Conservation (phyloP, 2,113 vertebrate genomes). For the Cyanistes caeruleus region DNA sequence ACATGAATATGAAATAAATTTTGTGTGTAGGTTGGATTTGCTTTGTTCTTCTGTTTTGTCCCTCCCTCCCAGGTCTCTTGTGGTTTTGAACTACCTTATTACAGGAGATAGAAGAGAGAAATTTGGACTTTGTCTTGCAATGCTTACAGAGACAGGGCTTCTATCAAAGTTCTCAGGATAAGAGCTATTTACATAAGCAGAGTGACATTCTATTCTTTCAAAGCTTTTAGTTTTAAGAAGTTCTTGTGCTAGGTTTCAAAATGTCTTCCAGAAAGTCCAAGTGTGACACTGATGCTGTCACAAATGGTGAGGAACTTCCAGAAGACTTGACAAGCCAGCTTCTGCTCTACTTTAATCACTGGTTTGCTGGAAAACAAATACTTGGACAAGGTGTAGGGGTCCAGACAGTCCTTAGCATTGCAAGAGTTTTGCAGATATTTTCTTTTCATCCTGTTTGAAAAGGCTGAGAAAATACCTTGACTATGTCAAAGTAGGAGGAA, state of each 20-base stretch:
- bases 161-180: neutral
- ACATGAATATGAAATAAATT: constrained; percentile 82
- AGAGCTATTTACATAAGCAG: neutral
- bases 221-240: neutral
- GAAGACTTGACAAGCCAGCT: neutral
- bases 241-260: neutral
- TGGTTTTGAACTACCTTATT: neutral
- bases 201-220: neutral
- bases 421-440: neutral
- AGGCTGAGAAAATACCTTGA: neutral
- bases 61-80: neutral
- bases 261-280: neutral
- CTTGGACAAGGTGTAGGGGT: neutral
- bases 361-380: neutral
- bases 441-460: neutral
- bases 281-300: neutral
- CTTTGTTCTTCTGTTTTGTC: neutral
- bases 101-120: neutral
- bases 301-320: neutral
- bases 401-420: neutral
- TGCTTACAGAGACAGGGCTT: neutral
- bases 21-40: constrained; percentile 76
- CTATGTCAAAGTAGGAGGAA: neutral
- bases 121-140: neutral
- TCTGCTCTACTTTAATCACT: neutral